These are phyloP conservation scores for Chrosomus eos DNA, from an alignment of 2,797 vertebrate species.

Conservation along the genomic window DNA sequence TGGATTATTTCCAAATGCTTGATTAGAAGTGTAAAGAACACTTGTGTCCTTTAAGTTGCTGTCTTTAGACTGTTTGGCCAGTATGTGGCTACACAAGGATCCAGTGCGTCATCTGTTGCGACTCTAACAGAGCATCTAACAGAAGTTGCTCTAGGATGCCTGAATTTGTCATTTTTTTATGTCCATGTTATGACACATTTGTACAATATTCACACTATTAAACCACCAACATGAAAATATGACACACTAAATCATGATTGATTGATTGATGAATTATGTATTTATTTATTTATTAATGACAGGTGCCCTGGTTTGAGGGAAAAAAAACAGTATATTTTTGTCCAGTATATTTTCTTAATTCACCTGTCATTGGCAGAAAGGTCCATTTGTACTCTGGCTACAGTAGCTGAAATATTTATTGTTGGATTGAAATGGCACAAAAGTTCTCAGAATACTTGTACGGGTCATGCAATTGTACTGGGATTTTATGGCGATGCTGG, in stretches of 20 bases:
- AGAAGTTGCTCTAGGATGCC: background rate
- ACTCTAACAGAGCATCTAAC: background rate
- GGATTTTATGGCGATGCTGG: background rate
- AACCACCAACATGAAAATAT: background rate
- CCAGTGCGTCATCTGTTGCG: background rate
- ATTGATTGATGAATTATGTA: background rate
- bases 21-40: background rate
- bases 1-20: background rate
- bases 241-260: background rate
- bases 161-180: background rate
- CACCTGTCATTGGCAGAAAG: background rate
- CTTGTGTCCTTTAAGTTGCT: background rate
- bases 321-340: background rate
- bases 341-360: background rate
- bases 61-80: background rate
- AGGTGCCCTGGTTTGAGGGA: background rate
- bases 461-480: background rate
- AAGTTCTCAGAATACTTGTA: background rate
- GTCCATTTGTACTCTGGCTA: background rate
- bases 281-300: background rate
- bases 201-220: background rate
- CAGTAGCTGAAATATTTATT: background rate
- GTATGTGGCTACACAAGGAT: background rate
- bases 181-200: background rate
- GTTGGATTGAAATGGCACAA: background rate